A percentile compares a stretch with the other conserved stretches of the same genome.
phyloP scores from a whole-genome alignment of 2,113 vertebrate genomes.

The Varanus komodoensis region DNA sequence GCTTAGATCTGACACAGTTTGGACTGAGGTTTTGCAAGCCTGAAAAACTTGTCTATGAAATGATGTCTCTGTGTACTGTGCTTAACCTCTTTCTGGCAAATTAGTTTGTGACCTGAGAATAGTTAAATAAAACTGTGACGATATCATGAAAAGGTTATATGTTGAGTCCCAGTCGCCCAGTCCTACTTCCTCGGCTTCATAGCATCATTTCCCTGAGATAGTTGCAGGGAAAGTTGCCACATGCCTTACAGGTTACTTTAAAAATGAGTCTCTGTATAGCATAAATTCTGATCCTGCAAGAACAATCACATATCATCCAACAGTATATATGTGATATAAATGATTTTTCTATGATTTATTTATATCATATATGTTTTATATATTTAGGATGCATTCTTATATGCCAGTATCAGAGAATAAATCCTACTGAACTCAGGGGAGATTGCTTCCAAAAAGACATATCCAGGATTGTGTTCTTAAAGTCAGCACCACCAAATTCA shows the following conservation, averaged over 20 bases:
- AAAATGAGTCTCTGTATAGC: conserved; percentile 46
- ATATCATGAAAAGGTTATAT: conserved; percentile 50
- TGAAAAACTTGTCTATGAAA: conserved; percentile 39
- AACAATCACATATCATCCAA: background rate
- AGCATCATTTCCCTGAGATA: conserved; percentile 59
- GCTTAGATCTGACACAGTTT: conserved; percentile 24
- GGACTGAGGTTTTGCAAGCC: conserved; percentile 14
- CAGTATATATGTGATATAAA: no score
- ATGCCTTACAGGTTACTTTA: conserved; percentile 37
- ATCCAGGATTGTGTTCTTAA: background rate
- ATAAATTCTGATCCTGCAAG: conserved; percentile 26
- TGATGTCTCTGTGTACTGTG: background rate
- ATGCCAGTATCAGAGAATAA: background rate
- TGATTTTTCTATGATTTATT: background rate
- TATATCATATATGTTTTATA: background rate
- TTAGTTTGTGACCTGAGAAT: conserved; percentile 59
- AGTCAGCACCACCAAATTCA: background rate
- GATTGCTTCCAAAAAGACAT: background rate
- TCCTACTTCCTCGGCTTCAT: conserved; percentile 58
- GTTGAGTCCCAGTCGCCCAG: conserved; percentile 30
- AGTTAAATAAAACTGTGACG: conserved; percentile 51
- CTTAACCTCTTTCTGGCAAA: conserved; percentile 63
- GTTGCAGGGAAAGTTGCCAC: conserved; percentile 65
- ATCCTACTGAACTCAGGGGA: background rate
- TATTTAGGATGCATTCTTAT: background rate